Evolutionary conservation across 2,113 vertebrate species (phyloP), one percentile per base, ranked within the genome.

Genomic region (Pterocles orientalis): DNA sequence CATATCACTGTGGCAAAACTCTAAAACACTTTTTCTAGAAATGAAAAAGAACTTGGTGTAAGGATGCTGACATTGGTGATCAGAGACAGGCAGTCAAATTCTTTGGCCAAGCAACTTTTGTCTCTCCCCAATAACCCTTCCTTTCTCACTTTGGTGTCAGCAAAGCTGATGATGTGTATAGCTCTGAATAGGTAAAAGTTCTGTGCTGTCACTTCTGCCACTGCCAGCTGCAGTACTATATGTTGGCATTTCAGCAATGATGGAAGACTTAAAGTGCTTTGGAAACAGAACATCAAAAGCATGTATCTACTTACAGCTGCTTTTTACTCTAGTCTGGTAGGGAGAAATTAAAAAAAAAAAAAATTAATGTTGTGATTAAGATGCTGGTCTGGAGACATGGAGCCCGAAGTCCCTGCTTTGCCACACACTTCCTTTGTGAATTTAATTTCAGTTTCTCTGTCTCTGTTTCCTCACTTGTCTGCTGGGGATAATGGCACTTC

Each of bases 401-500:
- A 89, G 77, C 70, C 80, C 76, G 16, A 81, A 87, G 62, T 89
- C 84, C 31, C 56, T 69, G 61, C 70, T 94, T 73, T 82, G 65
- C 73, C 73, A 82, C 73, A 72, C 4, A 39, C 39, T 89, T 95
- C 91, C 50, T 87, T 57, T 69, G 66, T 75, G 65, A 89, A 92
- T 86, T 94, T 79, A 75, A 92, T 95, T 94, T 89, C 56, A 7
- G 3, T 19, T 28, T 82, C 71, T 86, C 87, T 64, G 56, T 83
- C 34, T 84, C 73, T 29, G 34, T 91, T 95, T 91, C 93, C 92
- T 93, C 64, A 31, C 54, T 92, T 21, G 56, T 20, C 87, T 91
- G 43, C 75, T 86, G 75, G 26, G 79, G 71, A 76, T 96, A 92
- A 94, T 93, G 86, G 90, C 71, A 66, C 75, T 95, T 91, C 28